Conservation (phyloP, 2,797 vertebrate genomes). For the Dallia pectoralis region DNA sequence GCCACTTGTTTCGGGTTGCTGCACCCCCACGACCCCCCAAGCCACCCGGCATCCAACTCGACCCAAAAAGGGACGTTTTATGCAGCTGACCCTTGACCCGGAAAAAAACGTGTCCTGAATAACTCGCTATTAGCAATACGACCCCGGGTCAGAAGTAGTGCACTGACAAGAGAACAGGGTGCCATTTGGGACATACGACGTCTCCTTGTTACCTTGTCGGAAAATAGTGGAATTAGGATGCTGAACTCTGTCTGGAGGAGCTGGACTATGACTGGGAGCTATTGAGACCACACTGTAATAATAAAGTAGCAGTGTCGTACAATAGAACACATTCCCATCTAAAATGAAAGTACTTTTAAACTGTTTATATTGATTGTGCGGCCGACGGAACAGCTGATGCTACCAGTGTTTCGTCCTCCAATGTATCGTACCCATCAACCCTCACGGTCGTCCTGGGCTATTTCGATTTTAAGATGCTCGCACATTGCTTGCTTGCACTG, state of each 20-base stretch:
- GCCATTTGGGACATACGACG: constrained; percentile 8
- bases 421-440: no score
- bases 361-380: no score
- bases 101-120: background rate
- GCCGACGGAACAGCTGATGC: no score
- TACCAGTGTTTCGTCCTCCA: no score
- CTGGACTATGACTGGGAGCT: constrained; percentile 54
- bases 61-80: constrained; percentile 72
- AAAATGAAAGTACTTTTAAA: constrained; percentile 27
- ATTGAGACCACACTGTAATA: constrained; percentile 54
- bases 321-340: constrained; percentile 40
- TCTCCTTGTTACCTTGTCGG: constrained; percentile 70
- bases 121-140: background rate
- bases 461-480: no score
- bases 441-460: no score
- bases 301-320: constrained; percentile 26
- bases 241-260: constrained; percentile 62
- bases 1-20: constrained; percentile 62
- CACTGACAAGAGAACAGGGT: background rate
- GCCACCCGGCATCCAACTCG: constrained; percentile 38
- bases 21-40: constrained; percentile 24
- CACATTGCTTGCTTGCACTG: no score
- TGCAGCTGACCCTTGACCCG: constrained; percentile 70
- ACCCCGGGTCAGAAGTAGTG: background rate
- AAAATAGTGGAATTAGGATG: constrained; percentile 74